These are phyloP conservation scores for Toxotes lorentzi DNA, from an alignment of 2,797 vertebrate genomes.

Conservation along the genomic window DNA sequence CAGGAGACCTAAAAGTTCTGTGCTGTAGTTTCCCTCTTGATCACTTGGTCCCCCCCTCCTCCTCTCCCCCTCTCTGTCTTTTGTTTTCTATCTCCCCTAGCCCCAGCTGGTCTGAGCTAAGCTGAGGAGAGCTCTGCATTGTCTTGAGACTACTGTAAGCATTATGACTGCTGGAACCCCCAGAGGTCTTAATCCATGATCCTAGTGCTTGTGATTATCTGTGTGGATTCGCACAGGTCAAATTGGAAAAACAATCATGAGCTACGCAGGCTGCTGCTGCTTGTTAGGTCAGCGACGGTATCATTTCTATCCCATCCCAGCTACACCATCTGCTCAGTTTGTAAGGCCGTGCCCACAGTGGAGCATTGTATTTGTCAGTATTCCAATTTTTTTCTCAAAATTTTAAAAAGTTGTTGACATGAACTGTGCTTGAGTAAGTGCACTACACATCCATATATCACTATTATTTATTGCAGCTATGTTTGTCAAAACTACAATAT, in stretches of 20 bases:
- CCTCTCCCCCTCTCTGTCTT: neutral
- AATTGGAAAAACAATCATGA: constrained; percentile 77
- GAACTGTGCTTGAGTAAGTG: neutral
- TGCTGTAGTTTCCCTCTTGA: neutral
- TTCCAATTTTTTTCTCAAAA: neutral
- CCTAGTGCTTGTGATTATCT: constrained; percentile 75
- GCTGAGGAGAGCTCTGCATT: constrained; percentile 64
- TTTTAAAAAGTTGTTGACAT: neutral
- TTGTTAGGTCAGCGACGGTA: constrained; percentile 59
- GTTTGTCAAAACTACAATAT: neutral
- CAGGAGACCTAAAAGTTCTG: neutral
- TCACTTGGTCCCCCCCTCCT: neutral
- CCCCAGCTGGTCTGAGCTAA: constrained; percentile 54
- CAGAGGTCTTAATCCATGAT: constrained; percentile 77
- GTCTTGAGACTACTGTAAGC: constrained; percentile 60
- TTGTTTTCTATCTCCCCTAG: constrained; percentile 36
- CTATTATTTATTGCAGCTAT: neutral
- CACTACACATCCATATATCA: neutral
- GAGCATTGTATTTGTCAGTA: neutral
- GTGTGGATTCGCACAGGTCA: constrained; percentile 71
- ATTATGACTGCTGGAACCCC: constrained; percentile 52
- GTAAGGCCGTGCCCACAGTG: constrained; percentile 25
- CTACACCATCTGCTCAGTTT: constrained; percentile 72
- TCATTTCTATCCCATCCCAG: constrained; percentile 51
- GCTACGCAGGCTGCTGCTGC: constrained; percentile 55